phyloP scores from a whole-genome alignment of 1,140 invertebrate genomes.

The Pogonognathellus flavescens region DNA sequence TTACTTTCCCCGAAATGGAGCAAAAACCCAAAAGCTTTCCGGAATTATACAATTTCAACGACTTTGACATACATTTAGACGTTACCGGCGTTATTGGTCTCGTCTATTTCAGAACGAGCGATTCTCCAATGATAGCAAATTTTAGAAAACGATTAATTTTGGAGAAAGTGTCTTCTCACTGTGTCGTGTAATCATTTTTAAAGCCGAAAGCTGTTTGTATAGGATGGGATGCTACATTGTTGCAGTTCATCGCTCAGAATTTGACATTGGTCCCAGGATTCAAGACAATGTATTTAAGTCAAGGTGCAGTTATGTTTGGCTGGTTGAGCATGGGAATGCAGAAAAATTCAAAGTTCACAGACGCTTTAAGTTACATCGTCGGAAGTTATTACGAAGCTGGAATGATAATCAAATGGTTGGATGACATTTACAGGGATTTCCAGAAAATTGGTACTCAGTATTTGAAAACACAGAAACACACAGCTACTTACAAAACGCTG shows the following conservation, averaged over 20 bases:
- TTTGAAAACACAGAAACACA: neutral
- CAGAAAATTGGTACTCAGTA: neutral
- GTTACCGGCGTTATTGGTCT: slow-evolving; percentile 52
- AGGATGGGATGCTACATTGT: slow-evolving; percentile 48
- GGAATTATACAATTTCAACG: neutral
- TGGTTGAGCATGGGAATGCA: slow-evolving; percentile 53
- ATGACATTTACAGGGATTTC: slow-evolving; percentile 11
- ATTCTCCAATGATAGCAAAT: slow-evolving; percentile 38
- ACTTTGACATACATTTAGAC: slow-evolving; percentile 57
- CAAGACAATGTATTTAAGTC: neutral
- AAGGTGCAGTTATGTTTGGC: neutral
- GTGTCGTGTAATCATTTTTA: slow-evolving; percentile 43
- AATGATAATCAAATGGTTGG: neutral
- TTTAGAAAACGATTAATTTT: slow-evolving; percentile 23
- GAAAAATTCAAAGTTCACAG: slow-evolving; percentile 43
- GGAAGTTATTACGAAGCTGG: slow-evolving; percentile 23
- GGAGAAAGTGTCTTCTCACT: slow-evolving; percentile 19
- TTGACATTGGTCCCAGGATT: slow-evolving; percentile 11
- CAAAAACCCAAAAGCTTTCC: slow-evolving; percentile 45
- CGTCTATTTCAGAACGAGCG: slow-evolving; percentile 47
- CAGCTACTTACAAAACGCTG: neutral
- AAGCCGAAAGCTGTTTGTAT: slow-evolving; percentile 46
- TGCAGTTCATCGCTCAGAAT: slow-evolving; percentile 15
- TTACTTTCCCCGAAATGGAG: slow-evolving; percentile 19
- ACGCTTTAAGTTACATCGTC: slow-evolving; percentile 15